These are phyloP conservation scores for Sylvicapra grimmia DNA, from an alignment of 2,113 vertebrate genomes.

Conservation along the genomic window DNA sequence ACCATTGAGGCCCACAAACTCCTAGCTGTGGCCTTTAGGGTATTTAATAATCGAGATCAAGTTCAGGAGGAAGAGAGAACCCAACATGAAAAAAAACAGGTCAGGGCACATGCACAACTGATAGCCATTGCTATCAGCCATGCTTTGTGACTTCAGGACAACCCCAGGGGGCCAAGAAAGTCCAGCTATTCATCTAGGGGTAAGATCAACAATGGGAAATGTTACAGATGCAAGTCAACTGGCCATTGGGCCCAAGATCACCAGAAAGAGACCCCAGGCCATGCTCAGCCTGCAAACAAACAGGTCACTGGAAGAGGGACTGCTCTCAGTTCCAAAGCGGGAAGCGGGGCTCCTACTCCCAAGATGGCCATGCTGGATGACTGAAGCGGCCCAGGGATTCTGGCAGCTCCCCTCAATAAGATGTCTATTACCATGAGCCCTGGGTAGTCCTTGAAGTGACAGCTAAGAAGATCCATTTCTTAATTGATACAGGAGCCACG, in stretches of 20 bases:
- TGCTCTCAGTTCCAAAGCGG: not conserved
- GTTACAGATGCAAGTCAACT: not conserved
- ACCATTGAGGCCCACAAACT: not conserved
- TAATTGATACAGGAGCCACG: not conserved
- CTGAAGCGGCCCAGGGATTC: not conserved
- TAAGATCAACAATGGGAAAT: not conserved
- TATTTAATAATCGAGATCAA: not conserved
- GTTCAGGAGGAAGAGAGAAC: not conserved
- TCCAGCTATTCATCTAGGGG: not conserved
- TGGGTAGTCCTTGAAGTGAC: not conserved
- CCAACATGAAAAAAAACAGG: not conserved
- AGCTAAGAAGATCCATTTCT: not conserved
- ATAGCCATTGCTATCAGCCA: not conserved
- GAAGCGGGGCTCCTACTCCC: not conserved
- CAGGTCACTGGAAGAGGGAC: not conserved
- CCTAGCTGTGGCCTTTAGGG: not conserved
- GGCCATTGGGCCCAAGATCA: not conserved
- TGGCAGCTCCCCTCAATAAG: not conserved
- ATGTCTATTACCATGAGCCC: not conserved
- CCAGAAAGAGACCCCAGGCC: not conserved
- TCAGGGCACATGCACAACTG: not conserved
- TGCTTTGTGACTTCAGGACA: not conserved
- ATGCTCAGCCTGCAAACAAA: not conserved
- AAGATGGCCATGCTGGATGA: not conserved
- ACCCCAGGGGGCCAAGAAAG: not conserved